These are phyloP conservation scores for Oasisia sp. DNA, from an alignment of 2,888 invertebrate species.

Conservation along the genomic window DNA sequence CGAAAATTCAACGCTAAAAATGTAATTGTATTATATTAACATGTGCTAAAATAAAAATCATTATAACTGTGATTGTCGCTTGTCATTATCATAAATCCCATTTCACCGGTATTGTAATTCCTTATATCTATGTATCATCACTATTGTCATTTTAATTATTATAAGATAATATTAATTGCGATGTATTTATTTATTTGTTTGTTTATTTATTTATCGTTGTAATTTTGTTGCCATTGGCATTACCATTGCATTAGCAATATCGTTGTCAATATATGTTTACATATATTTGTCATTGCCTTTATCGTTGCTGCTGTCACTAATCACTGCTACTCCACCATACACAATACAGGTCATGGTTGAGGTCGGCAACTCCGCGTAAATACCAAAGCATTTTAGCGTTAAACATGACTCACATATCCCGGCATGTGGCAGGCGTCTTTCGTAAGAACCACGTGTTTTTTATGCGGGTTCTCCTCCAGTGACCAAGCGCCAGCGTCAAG, in stretches of 20 bases:
- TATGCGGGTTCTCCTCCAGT: not conserved
- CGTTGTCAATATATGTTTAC: not conserved
- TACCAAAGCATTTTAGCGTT: not conserved
- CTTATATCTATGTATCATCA: not conserved
- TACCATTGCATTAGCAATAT: not conserved
- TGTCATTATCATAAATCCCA: not conserved
- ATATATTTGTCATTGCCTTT: not conserved
- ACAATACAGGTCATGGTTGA: not conserved
- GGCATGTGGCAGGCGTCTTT: not conserved
- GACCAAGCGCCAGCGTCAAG: not conserved
- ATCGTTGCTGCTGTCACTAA: not conserved
- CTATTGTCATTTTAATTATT: not conserved
- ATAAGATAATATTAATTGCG: not conserved
- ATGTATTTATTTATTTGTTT: too few relatives aligned
- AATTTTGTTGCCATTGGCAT: not conserved
- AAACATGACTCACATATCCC: not conserved
- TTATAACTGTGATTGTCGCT: not conserved
- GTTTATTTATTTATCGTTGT: not conserved
- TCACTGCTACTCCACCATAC: not conserved
- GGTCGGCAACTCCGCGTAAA: not conserved
- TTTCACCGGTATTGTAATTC: not conserved
- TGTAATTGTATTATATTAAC: not conserved
- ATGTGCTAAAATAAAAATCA: not conserved
- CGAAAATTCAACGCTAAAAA: not conserved
- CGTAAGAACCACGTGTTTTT: not conserved